phyloP scores from a whole-genome alignment of 2,888 invertebrate species.

The Heliconius cydno region DNA sequence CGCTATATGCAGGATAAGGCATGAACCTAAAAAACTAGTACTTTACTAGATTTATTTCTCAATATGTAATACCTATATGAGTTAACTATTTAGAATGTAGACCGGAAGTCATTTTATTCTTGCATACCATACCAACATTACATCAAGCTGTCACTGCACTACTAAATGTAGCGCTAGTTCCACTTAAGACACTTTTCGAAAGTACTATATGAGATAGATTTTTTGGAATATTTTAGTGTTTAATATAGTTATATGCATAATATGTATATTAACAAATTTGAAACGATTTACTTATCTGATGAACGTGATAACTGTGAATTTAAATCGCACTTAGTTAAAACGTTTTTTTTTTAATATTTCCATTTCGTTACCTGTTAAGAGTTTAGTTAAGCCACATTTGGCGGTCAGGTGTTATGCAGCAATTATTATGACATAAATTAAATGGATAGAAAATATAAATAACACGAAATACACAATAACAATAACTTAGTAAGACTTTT shows the following conservation, averaged over 20 bases:
- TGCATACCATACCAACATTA: conserved; percentile 25
- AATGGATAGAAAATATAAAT: neutral
- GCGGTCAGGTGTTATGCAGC: neutral
- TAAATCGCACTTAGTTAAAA: neutral
- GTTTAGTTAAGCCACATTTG: neutral
- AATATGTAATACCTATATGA: neutral
- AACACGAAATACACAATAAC: no score
- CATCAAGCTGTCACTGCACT: conserved; percentile 20
- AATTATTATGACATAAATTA: neutral
- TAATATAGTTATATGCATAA: no score
- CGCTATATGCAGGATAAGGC: no score
- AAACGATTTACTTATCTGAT: neutral
- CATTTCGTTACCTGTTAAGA: neutral
- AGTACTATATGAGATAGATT: neutral
- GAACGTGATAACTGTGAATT: neutral
- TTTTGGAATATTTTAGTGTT: neutral
- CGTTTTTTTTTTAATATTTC: neutral
- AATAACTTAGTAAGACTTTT: no score
- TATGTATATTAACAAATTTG: neutral
- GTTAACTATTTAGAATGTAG: conserved; percentile 26
- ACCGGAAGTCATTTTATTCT: conserved; percentile 26
- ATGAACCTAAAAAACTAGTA: neutral
- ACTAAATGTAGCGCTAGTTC: conserved; percentile 10
- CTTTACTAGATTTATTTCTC: conserved; percentile 1
- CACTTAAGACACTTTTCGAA: conserved; percentile 9